Percentiles rank a stretch among this genome's conserved stretches.
phyloP scores from a whole-genome alignment of 2,113 vertebrate species.

The Heloderma charlesbogerti region DNA sequence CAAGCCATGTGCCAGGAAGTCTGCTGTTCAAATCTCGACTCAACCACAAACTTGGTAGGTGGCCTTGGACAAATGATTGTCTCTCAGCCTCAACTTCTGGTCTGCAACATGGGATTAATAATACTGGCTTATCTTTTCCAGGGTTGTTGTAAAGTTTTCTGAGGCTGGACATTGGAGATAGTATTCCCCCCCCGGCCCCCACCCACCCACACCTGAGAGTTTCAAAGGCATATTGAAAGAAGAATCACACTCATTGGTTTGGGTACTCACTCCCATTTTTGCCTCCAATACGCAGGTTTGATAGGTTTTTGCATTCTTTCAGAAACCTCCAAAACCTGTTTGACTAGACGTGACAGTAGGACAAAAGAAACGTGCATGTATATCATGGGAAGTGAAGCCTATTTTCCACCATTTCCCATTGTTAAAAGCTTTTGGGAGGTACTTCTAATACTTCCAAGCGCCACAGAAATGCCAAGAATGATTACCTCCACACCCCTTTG shows the following conservation, averaged over 20 bases:
- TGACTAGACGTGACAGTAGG: background rate
- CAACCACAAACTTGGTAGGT: background rate
- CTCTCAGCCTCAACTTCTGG: background rate
- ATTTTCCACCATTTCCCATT: background rate
- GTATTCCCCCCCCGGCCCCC: too few relatives aligned
- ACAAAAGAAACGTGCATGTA: background rate
- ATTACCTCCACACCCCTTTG: background rate
- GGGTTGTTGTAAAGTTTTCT: background rate
- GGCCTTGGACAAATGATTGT: background rate
- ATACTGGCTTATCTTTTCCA: background rate
- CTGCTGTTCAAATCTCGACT: too few relatives aligned
- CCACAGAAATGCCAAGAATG: too few relatives aligned
- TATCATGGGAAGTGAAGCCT: background rate
- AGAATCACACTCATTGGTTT: background rate
- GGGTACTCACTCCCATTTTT: background rate
- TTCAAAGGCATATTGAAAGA: background rate
- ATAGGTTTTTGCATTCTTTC: background rate
- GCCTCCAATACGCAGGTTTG: background rate
- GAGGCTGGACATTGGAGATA: background rate
- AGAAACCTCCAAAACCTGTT: background rate
- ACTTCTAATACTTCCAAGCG: background rate
- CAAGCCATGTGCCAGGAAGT: background rate
- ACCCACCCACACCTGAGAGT: background rate
- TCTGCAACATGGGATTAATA: background rate
- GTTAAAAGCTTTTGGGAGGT: background rate